phyloP scores from a whole-genome alignment of 2,113 vertebrate species.

The Trachemys scripta region DNA sequence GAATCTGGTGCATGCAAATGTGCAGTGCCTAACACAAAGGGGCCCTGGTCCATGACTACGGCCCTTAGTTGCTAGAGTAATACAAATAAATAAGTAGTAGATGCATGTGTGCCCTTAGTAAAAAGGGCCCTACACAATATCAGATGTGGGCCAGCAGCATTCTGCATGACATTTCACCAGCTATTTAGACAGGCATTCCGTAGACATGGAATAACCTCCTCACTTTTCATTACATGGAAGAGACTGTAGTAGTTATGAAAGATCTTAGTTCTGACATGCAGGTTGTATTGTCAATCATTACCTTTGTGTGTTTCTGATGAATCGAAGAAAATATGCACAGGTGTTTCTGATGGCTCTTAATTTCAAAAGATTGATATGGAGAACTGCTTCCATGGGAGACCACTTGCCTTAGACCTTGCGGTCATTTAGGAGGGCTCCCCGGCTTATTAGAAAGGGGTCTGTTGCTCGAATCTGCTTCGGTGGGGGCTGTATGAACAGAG shows the following conservation, averaged over 20 bases:
- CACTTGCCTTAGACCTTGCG: too few species aligned
- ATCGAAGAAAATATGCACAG: too few species aligned
- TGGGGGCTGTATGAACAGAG: too few species aligned
- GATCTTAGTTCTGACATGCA: neutral
- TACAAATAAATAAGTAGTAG: neutral
- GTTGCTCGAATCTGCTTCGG: too few species aligned
- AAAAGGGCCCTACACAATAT: neutral
- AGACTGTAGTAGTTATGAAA: neutral
- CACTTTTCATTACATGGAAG: neutral
- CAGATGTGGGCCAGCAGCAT: neutral
- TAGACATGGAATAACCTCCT: neutral
- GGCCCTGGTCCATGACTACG: too few species aligned
- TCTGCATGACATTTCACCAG: neutral
- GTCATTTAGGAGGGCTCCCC: too few species aligned
- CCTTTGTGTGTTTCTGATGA: too few species aligned
- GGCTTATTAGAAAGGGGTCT: too few species aligned
- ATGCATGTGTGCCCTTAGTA: neutral
- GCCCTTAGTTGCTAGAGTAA: neutral
- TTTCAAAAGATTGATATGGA: too few species aligned
- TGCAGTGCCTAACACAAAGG: neutral
- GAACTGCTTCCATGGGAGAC: too few species aligned
- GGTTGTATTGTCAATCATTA: too few species aligned
- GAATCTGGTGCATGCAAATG: neutral
- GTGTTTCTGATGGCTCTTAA: too few species aligned
- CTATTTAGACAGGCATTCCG: neutral